Evolutionary conservation across 2,113 vertebrate genomes (phyloP).

Genomic region (Channa argus): DNA sequence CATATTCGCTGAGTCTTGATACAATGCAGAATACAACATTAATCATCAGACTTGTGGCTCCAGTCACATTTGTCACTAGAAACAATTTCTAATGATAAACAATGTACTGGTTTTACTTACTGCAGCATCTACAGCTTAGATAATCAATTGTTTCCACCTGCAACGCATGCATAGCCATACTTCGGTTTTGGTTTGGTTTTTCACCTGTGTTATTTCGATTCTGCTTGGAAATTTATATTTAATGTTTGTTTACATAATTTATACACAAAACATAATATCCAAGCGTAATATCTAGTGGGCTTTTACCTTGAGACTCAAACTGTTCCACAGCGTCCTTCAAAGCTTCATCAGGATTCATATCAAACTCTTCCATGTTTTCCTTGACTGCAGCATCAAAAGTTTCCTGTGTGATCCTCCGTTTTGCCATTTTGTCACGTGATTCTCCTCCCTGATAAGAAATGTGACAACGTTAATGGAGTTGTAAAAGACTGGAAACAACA

Average conservation of each 20-base stretch:
- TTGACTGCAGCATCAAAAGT: slow-evolving; percentile 92
- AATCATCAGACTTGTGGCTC: not conserved
- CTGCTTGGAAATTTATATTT: no score
- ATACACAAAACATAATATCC: not conserved
- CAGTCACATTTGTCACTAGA: not conserved
- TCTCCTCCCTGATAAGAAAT: slow-evolving; percentile 3
- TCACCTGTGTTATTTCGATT: not conserved
- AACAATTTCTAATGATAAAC: not conserved
- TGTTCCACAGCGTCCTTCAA: slow-evolving; percentile 91
- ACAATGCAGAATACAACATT: not conserved
- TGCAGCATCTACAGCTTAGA: not conserved
- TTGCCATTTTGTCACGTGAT: slow-evolving; percentile 82
- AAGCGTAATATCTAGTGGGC: not conserved
- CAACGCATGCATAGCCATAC: not conserved
- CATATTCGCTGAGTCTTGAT: not conserved
- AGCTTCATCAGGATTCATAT: slow-evolving; percentile 90
- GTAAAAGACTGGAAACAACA: not conserved
- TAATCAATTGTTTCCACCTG: not conserved
- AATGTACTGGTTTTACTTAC: not conserved
- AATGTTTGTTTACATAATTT: no score
- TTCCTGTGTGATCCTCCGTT: slow-evolving; percentile 90
- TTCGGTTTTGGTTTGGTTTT: not conserved
- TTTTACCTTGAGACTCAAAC: slow-evolving; percentile 93
- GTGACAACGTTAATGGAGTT: not conserved
- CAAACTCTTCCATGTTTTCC: slow-evolving; percentile 93